phyloP scores from a whole-genome alignment of 2,888 invertebrate species.

The Noctua janthina region DNA sequence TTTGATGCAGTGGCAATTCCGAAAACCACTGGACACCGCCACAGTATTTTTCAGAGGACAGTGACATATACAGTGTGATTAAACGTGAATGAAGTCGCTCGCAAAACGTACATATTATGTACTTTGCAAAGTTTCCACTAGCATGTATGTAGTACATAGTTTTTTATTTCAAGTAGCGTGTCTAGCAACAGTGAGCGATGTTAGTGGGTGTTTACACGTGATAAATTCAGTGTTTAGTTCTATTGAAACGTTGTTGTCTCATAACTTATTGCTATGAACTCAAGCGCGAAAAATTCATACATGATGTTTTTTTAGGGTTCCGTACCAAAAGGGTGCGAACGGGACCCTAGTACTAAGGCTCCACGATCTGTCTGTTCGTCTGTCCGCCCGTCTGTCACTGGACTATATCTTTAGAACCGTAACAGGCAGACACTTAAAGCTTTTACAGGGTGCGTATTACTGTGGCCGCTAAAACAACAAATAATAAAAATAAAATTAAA shows the following conservation, averaged over 20 bases:
- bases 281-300: constrained; percentile 6
- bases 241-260: constrained; percentile 28
- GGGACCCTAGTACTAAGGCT: background rate
- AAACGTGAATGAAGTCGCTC: background rate
- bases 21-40: background rate
- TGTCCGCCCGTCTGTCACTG: background rate
- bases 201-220: constrained; percentile 37
- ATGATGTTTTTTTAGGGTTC: constrained; percentile 4
- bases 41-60: constrained; percentile 1
- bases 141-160: background rate
- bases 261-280: constrained; percentile 19
- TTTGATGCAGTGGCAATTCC: background rate
- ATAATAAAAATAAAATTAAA: background rate
- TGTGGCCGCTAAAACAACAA: background rate
- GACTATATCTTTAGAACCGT: background rate
- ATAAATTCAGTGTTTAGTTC: constrained; percentile 38
- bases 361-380: background rate
- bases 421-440: background rate
- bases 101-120: background rate
- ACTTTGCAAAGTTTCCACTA: background rate
- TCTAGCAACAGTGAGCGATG: constrained; percentile 17
- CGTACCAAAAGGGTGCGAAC: background rate
- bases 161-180: constrained; percentile 41
- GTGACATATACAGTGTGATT: constrained; percentile 1
- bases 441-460: background rate